Base-by-base conservation (phyloP, 2,888 invertebrate species). In the Epinotia brunnichana region DNA sequence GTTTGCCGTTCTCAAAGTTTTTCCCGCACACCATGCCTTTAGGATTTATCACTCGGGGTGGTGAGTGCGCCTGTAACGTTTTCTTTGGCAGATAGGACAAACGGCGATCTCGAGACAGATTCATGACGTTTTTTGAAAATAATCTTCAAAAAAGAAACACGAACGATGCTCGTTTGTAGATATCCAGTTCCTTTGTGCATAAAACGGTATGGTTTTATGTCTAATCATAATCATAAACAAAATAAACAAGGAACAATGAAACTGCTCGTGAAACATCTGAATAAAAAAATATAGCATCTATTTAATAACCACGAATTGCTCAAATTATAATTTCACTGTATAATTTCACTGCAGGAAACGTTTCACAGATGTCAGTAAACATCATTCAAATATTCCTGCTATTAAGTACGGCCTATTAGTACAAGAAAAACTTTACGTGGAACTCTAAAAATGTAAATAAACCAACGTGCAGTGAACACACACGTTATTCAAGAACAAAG, bases 31-130 rank as follows among this genome's bases (percentile, higher is more conserved):
- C 86, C 85, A 82, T 69, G 75, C 77, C 59, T 64, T 69, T 77
- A 81, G 83, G 85, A 90, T 88, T 89, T 88, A 88, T 88, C 84
- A 81, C 83, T 81, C n/a, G 80, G 80, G 81, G 83, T 83, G 85
- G 83, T 84, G 85, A 89, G 85, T 88, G 86, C 82, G 85, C 86
- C 85, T 88, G 87, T 88, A 85, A 85, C 85, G 87, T 85, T 87
- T 88, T 89, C 85, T 85, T 88, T 87, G 83, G 81, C 83, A 88
- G 88, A 89, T 88, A 88, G 80, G 82, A 80, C 83, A n/a, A 59
- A 68, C 21, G 81, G 82, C 81, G 83, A 83, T 86, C 86, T 83
- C 87, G 87, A 85, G 83, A 83, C 77, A 77, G 77, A n/a, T 41
- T 21, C n/a, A 21, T 44, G 15, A 48, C 3, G 24, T 62, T 72